A percentile compares a stretch with the other conserved stretches of the same genome.
phyloP scores from a whole-genome alignment of 2,888 invertebrate species.

The Diarsia dahlii region DNA sequence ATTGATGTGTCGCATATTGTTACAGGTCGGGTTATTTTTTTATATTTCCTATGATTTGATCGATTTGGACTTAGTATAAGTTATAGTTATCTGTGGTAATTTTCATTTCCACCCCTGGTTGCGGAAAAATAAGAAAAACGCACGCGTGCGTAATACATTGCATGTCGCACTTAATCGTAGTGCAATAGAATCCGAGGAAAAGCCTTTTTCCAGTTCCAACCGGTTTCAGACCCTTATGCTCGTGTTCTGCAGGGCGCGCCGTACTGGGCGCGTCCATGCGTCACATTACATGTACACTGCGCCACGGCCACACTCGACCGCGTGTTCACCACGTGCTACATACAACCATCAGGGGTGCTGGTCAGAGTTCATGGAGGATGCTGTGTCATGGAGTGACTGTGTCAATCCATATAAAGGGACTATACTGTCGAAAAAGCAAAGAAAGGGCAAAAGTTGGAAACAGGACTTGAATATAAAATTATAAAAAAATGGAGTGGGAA shows the following conservation, averaged over 20 bases:
- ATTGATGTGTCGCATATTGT: not conserved
- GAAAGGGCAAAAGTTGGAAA: no score
- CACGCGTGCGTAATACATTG: no score
- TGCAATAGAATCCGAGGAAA: not conserved
- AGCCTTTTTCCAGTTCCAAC: not conserved
- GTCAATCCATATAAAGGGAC: not conserved
- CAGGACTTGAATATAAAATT: no score
- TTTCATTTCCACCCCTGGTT: no score
- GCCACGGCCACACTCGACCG: conserved; percentile 37
- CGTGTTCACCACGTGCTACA: conserved; percentile 30
- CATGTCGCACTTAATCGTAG: no score
- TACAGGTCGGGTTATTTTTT: not conserved
- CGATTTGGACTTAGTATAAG: no score
- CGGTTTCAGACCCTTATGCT: conserved; percentile 38
- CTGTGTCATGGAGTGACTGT: not conserved
- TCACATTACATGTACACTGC: conserved; percentile 58
- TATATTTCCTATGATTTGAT: no score
- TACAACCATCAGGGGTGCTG: not conserved
- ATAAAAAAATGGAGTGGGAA: no score
- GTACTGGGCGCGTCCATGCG: conserved; percentile 71
- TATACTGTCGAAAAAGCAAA: not conserved
- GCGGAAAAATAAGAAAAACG: no score
- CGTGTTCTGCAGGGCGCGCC: conserved; percentile 48
- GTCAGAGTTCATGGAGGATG: conserved; percentile 1
- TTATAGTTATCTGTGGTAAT: no score